Conservation (phyloP, 2,888 invertebrate species). For the Synanthedon vespiformis region DNA sequence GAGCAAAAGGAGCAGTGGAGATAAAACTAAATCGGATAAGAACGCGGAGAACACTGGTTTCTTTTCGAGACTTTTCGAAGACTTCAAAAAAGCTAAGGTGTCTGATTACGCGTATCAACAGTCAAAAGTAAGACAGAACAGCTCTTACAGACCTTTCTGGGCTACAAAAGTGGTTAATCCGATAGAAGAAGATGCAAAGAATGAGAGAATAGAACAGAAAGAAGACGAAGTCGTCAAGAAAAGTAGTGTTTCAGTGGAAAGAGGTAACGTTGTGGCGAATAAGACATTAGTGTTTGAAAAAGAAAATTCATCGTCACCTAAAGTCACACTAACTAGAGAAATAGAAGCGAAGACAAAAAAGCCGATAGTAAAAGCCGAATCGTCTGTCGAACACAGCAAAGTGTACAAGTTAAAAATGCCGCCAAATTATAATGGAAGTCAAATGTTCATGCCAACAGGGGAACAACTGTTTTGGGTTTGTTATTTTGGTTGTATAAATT, state of each 20-base stretch:
- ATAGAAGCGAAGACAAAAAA: constrained; percentile 4
- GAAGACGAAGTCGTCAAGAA: constrained; percentile 10
- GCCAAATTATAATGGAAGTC: constrained; percentile 39
- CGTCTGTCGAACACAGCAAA: constrained; percentile 28
- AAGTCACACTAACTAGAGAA: constrained; percentile 16
- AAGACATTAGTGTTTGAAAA: constrained; percentile 23
- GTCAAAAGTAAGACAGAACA: constrained; percentile 34
- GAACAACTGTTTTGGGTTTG: constrained; percentile 57
- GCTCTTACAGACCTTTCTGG: constrained; percentile 44
- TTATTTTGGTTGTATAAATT: constrained; percentile 9
- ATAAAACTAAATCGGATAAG: constrained; percentile 8
- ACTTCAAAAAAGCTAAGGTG: constrained; percentile 43
- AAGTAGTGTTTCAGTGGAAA: constrained; percentile 13
- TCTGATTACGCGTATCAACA: constrained; percentile 45
- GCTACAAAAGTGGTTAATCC: constrained; percentile 34
- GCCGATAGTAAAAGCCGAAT: constrained; percentile 10
- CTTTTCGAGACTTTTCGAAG: constrained; percentile 38
- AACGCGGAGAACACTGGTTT: constrained; percentile 19
- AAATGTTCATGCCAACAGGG: constrained; percentile 53
- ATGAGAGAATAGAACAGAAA: constrained; percentile 6
- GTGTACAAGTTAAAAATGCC: constrained; percentile 35
- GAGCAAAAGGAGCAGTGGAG: constrained; percentile 6
- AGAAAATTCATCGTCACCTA: constrained; percentile 22
- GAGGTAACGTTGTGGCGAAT: constrained; percentile 18
- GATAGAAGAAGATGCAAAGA: constrained; percentile 4